Evolutionary conservation across 2,888 invertebrate species (phyloP), one percentile per base, ranked within the genome.

Genomic region (Lapara coniferarum): DNA sequence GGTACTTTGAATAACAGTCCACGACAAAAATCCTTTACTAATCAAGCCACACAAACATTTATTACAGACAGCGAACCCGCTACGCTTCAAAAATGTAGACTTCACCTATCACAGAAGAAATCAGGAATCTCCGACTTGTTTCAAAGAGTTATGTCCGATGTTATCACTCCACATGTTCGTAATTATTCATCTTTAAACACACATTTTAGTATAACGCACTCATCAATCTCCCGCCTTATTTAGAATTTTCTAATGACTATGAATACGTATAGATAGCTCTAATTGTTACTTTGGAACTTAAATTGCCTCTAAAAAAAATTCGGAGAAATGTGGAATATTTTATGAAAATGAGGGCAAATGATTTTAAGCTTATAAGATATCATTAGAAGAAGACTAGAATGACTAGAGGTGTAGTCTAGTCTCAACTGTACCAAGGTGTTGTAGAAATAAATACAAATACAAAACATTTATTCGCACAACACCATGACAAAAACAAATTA

Each of bases 251-350:
- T 78, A 80, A 80, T 75, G 78, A 79, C 76, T 77, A 78, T 78
- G 78, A 80, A 78, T 77, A 74, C 72, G 70, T 70, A 73, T 69
- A 77, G 81, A 84, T 81, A 75, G 69, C 72, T 72, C 75, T 81
- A 84, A 85, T 85, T 81, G 80, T 69, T 69, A 72, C 77, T 52
- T 69, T 68, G 71, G 69, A 75, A 75, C 71, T 71, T 69, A 72
- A 72, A 69, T 73, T 71, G 67, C 70, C 37, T 10, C 30, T 46
- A 68, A 71, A 73, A 68, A 74, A 75, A 77, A 75, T 78, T 71
- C 58, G 71, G 72, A 73, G 68, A 69, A 76, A 72, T 19, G 19
- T 68, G 37, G 8, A 8, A 49, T 7, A 51, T 25, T 67, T 55
- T 55, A 67, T 49, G n/a, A 49, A 55, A 55, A 37, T 37, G 37